Percentiles rank a stretch among this genome's conserved stretches.
phyloP scores from a whole-genome alignment of 2,113 vertebrate genomes.

The Sturnus vulgaris region DNA sequence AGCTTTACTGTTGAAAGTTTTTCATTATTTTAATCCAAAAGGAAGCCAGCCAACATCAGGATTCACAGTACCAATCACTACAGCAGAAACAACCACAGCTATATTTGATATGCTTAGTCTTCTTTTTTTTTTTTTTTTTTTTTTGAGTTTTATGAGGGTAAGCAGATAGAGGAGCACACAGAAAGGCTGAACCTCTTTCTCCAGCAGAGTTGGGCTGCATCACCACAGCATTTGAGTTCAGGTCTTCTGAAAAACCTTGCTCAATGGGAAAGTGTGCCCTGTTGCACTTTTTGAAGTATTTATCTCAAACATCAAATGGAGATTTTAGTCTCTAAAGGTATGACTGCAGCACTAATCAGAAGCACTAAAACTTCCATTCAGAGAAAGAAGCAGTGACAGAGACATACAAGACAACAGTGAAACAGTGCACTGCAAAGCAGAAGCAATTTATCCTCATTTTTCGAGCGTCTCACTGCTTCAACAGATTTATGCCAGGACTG shows the following conservation, averaged over 20 bases:
- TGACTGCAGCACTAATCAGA: background rate
- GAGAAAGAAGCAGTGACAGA: background rate
- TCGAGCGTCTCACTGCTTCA: background rate
- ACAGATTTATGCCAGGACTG: background rate
- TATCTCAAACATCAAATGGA: background rate
- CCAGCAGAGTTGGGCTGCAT: background rate
- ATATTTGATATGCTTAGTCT: background rate
- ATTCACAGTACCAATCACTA: background rate
- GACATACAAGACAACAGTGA: background rate
- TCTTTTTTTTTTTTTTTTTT: too few species aligned
- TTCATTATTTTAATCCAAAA: background rate
- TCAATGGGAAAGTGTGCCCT: accelerated
- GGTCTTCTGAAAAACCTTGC: background rate
- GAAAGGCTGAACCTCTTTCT: background rate
- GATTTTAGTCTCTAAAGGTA: background rate
- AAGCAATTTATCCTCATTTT: constrained; percentile 19
- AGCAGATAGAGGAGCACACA: background rate
- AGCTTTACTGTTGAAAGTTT: background rate
- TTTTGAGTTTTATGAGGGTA: background rate
- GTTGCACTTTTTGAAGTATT: background rate
- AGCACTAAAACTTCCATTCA: background rate
- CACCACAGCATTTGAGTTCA: background rate
- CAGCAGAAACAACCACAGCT: background rate
- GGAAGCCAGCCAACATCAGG: background rate
- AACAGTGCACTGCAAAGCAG: background rate